phyloP scores from a whole-genome alignment of 2,888 invertebrate species.

The Tortrix viridana region DNA sequence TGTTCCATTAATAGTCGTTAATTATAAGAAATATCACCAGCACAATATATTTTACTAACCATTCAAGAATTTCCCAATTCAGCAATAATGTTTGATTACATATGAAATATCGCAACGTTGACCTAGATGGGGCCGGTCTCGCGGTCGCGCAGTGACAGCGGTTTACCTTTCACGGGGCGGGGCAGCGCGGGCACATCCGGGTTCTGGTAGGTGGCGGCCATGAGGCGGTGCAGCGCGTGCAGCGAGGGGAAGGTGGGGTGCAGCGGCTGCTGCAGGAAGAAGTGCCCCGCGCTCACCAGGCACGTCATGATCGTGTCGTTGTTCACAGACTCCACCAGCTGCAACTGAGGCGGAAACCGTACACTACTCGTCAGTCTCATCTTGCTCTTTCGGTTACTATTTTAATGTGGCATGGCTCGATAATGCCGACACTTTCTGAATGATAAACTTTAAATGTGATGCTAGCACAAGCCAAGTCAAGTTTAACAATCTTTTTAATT shows the following conservation, averaged over 20 bases:
- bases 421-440: too few relatives aligned
- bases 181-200: slow-evolving; percentile 92
- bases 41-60: not conserved
- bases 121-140: slow-evolving; percentile 35
- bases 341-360: slow-evolving; percentile 77
- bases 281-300: slow-evolving; percentile 93
- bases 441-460: too few relatives aligned
- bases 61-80: slow-evolving; percentile 8
- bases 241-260: slow-evolving; percentile 96
- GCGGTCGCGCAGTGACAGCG: slow-evolving; percentile 22
- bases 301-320: slow-evolving; percentile 96
- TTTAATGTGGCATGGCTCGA: too few relatives aligned
- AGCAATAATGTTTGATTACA: slow-evolving; percentile 10
- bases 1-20: too few relatives aligned
- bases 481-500: too few relatives aligned
- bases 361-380: slow-evolving; percentile 34
- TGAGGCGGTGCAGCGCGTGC: slow-evolving; percentile 90
- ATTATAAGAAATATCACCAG: not conserved
- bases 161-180: slow-evolving; percentile 89
- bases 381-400: too few relatives aligned
- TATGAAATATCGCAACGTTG: slow-evolving; percentile 33
- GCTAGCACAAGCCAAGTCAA: too few relatives aligned
- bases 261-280: slow-evolving; percentile 97
- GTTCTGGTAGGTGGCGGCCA: slow-evolving; percentile 92
- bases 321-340: slow-evolving; percentile 95